phyloP scores from a whole-genome alignment of 2,113 vertebrate genomes.

The Pteronura brasiliensis region DNA sequence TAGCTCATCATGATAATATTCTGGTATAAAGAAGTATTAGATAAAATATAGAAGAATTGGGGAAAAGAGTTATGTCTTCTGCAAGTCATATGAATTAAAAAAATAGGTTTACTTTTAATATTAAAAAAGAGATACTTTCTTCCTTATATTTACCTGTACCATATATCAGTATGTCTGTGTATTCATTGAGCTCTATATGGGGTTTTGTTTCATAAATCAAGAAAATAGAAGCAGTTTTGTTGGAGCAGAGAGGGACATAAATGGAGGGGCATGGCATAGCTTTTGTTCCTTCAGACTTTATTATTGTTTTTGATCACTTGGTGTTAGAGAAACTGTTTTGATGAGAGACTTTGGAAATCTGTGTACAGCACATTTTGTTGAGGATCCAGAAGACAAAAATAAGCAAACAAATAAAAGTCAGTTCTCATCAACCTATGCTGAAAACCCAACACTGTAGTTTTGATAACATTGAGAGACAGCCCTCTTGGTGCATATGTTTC shows the following conservation, averaged over 20 bases:
- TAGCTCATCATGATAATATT: background rate
- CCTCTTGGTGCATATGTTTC: background rate
- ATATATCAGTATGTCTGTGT: background rate
- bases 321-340: background rate
- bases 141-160: background rate
- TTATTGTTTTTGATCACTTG: background rate
- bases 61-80: background rate
- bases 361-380: background rate
- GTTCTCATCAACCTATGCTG: background rate
- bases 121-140: background rate
- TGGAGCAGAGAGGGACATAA: background rate
- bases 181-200: background rate
- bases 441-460: background rate
- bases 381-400: background rate
- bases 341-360: background rate
- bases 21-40: background rate
- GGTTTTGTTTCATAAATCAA: background rate
- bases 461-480: background rate
- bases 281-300: background rate
- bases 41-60: background rate
- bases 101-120: background rate
- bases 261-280: background rate
- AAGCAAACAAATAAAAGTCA: background rate
- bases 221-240: background rate
- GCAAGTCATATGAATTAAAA: background rate